Evolutionary conservation across 2,888 invertebrate genomes (phyloP), one percentile per base, ranked within the genome.

Genomic region (Hydrotaea diabolus): DNA sequence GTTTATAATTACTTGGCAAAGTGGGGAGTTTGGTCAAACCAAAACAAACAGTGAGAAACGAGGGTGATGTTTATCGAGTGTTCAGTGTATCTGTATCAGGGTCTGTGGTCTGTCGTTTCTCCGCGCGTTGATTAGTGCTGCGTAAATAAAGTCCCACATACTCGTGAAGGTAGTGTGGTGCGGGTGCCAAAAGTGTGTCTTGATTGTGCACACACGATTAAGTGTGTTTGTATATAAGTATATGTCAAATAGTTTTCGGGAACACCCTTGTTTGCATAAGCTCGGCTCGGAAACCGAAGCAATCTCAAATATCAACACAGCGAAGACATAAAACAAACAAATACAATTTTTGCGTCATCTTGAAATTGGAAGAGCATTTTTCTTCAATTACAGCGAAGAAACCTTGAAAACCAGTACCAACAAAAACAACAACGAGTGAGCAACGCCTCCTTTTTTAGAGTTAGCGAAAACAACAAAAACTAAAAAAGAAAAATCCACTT

Each of bases 101-200:
- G 26, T 43, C 43, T 43, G 3, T 43, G 17, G 17, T 17, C 8
- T n/a, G 19, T 17, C 36, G 36, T n/a, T 15, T n/a, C 15, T 49
- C 49, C 49, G n/a, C n/a, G 1, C 43, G 21, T 8, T 64, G 17
- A 31, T 59, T 15, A 23, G 26, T 59, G 26, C 15, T 55, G 17
- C 15, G 26, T 11, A 39, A 66, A 17, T 66, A 39, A 31, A 7
- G 7, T 31, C 2, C 31, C 7, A 31, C 2, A 31, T 31, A 31
- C 31, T n/a, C 31, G 2, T 4, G 7, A 31, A 4, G 31, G 31
- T 31, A 31, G 31, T 31, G 3, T 13, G 17, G 69, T 69, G 69
- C 69, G 69, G 69, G 69, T 46, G 69, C 46, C 46, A 31, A 23
- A 69, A 69, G 46, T 69, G 69, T 69, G 46, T 46, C 23, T 26